Percentiles rank a stretch among this genome's conserved stretches.
These are phyloP conservation scores for Cuculus canorus DNA, from an alignment of 2,797 vertebrate species.

Conservation along the genomic window DNA sequence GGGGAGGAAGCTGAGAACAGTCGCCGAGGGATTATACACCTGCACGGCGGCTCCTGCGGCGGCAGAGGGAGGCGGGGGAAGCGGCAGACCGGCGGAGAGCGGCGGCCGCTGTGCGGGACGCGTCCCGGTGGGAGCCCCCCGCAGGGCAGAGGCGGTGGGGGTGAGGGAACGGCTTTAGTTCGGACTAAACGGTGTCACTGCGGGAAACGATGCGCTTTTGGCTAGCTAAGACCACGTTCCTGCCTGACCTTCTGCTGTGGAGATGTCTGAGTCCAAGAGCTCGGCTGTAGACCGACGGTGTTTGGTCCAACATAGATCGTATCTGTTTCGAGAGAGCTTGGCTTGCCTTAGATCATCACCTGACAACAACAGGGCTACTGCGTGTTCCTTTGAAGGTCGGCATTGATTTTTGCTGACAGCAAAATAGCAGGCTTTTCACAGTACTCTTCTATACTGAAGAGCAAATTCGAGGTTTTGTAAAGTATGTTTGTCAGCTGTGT, in stretches of 20 bases:
- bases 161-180: not conserved
- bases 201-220: not conserved
- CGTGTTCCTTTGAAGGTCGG: not conserved
- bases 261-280: not conserved
- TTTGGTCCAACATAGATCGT: not conserved
- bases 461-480: not conserved
- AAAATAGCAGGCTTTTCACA: not conserved
- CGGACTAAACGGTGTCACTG: not conserved
- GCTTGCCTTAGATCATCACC: not conserved
- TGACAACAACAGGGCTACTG: not conserved
- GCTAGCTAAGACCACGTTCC: not conserved
- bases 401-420: constrained; percentile 21
- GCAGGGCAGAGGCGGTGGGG: not conserved
- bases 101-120: too few relatives aligned
- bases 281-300: not conserved
- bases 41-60: not conserved
- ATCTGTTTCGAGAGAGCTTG: not conserved
- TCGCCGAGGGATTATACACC: not conserved
- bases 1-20: not conserved
- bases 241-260: not conserved
- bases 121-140: not conserved
- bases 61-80: not conserved
- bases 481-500: not conserved
- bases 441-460: not conserved
- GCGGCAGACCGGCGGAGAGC: too few relatives aligned